phyloP scores from a whole-genome alignment of 2,113 vertebrate genomes.

The Condylura cristata region DNA sequence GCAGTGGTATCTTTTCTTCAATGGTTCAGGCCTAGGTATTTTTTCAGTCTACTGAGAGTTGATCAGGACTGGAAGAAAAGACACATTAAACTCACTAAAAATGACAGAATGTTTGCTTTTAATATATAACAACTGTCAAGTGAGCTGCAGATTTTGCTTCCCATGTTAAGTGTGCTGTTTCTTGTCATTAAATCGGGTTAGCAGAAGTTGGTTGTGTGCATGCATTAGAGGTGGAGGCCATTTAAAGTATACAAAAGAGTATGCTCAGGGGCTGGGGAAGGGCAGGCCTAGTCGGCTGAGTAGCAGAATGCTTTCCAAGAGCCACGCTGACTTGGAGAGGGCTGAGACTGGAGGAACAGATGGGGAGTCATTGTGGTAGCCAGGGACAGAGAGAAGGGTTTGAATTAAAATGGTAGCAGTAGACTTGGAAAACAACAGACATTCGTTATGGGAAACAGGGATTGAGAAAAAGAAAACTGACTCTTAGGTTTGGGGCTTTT shows the following conservation, averaged over 20 bases:
- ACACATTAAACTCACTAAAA: background rate
- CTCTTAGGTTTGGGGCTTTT: background rate
- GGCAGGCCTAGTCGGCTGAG: background rate
- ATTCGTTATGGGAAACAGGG: background rate
- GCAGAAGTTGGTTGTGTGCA: background rate
- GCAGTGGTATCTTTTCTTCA: background rate
- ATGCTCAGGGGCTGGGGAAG: background rate
- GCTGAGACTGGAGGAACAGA: background rate
- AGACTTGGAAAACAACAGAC: background rate
- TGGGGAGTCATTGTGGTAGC: background rate
- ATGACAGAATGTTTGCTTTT: background rate
- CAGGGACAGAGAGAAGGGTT: background rate
- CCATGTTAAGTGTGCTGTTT: slow-evolving; percentile 32
- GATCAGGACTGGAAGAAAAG: background rate
- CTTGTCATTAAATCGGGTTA: background rate
- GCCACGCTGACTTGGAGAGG: background rate
- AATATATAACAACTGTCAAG: background rate
- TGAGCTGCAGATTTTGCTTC: background rate
- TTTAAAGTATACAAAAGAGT: background rate
- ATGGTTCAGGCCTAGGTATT: background rate
- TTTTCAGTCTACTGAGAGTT: background rate
- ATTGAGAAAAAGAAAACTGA: background rate
- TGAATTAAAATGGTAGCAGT: background rate
- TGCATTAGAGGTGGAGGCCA: background rate
- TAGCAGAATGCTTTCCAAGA: background rate